Conservation (phyloP, 2,888 invertebrate species). For the Uloborus plumipes region DNA sequence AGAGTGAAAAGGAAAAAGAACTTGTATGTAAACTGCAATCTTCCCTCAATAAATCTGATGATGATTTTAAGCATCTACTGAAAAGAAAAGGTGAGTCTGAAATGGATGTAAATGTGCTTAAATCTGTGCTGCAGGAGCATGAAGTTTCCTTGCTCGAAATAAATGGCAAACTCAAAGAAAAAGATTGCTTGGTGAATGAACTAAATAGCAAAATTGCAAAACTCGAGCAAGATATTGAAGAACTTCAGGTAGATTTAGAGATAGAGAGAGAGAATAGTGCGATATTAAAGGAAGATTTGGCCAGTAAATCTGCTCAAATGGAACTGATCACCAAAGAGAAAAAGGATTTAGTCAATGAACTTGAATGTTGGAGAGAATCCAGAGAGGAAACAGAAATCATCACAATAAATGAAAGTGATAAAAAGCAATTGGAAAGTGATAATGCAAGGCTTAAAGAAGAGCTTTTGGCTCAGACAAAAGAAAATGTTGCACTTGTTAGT, state of each 20-base stretch:
- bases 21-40: not conserved
- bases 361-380: too few relatives aligned
- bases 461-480: too few relatives aligned
- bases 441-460: too few relatives aligned
- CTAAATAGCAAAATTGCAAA: not conserved
- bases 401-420: too few relatives aligned
- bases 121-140: conserved; percentile 4
- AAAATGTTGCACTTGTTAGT: too few relatives aligned
- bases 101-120: conserved; percentile 17
- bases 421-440: too few relatives aligned
- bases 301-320: too few relatives aligned
- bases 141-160: conserved; percentile 16
- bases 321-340: too few relatives aligned
- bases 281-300: not conserved
- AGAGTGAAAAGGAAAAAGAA: conserved; percentile 18
- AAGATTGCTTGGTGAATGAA: not conserved
- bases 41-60: conserved; percentile 4
- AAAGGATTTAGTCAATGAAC: too few relatives aligned
- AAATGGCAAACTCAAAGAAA: not conserved
- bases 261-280: not conserved
- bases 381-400: too few relatives aligned
- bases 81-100: conserved; percentile 4
- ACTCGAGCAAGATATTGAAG: not conserved
- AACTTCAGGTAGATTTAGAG: not conserved
- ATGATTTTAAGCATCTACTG: not conserved